Evolutionary conservation across 2,888 invertebrate species (phyloP).

Genomic region (Amiota minor): DNA sequence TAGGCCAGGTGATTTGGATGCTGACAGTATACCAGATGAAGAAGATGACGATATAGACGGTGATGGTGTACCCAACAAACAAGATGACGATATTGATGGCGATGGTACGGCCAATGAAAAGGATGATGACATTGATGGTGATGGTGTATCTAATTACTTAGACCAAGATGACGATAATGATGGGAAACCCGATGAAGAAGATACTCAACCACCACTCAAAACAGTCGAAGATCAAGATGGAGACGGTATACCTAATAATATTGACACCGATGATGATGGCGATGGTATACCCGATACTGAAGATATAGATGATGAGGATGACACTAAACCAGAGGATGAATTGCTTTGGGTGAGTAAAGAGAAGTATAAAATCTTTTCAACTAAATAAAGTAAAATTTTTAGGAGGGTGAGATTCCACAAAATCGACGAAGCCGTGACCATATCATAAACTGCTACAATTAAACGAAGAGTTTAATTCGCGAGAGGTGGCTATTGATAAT

Average conservation of each 20-base stretch:
- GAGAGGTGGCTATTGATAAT: constrained; percentile 81
- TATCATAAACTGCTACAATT: constrained; percentile 85
- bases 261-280: constrained; percentile 42
- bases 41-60: constrained; percentile 64
- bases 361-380: neutral
- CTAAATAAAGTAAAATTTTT: constrained; percentile 5
- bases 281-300: constrained; percentile 52
- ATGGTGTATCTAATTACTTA: constrained; percentile 46
- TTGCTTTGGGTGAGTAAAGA: constrained; percentile 75
- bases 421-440: constrained; percentile 86
- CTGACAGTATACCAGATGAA: constrained; percentile 63
- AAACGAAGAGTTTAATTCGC: constrained; percentile 83
- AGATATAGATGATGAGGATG: constrained; percentile 64
- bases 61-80: constrained; percentile 61
- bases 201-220: neutral
- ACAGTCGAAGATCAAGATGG: constrained; percentile 35
- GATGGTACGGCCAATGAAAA: constrained; percentile 71
- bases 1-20: constrained; percentile 61
- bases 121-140: constrained; percentile 71
- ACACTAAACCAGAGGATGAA: constrained; percentile 78
- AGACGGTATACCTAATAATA: constrained; percentile 59
- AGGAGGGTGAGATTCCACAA: constrained; percentile 84
- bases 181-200: constrained; percentile 37
- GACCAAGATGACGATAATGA: constrained; percentile 48
- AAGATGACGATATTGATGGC: constrained; percentile 65